These are phyloP conservation scores for Drosophila melanosoma DNA, from an alignment of 2,888 invertebrate species.

Conservation along the genomic window DNA sequence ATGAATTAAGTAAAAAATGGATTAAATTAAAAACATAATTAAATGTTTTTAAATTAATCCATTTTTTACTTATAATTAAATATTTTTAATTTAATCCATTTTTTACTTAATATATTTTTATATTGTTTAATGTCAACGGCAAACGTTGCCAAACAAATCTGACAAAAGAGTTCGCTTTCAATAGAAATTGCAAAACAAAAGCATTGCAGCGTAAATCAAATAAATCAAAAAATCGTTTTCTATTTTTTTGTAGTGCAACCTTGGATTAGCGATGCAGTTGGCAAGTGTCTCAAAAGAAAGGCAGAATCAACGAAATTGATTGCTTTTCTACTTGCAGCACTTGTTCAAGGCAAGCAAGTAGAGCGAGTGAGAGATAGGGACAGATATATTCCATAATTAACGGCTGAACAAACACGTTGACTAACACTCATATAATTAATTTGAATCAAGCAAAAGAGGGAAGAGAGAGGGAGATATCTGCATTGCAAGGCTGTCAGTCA, in stretches of 20 bases:
- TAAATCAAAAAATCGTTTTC: neutral
- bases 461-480: slow-evolving; percentile 20
- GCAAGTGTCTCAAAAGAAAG: slow-evolving; percentile 13
- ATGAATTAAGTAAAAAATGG: too few relatives aligned
- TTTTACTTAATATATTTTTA: neutral
- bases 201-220: slow-evolving; percentile 3
- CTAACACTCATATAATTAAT: slow-evolving; percentile 62
- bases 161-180: neutral
- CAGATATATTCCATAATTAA: slow-evolving; percentile 45
- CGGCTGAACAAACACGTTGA: slow-evolving; percentile 16
- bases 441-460: slow-evolving; percentile 63
- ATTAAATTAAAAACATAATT: neutral
- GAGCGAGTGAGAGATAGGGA: neutral
- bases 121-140: neutral
- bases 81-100: neutral
- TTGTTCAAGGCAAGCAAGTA: neutral
- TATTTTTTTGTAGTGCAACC: slow-evolving; percentile 4
- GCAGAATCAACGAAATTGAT: slow-evolving; percentile 39
- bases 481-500: slow-evolving; percentile 27
- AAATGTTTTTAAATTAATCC: too few relatives aligned
- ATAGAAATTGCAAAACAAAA: slow-evolving; percentile 9
- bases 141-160: neutral
- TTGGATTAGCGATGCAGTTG: slow-evolving; percentile 27
- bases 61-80: too few relatives aligned
- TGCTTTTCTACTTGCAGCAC: slow-evolving; percentile 30